phyloP scores from a whole-genome alignment of 2,888 invertebrate genomes.

The Pharmacophagus antenor region DNA sequence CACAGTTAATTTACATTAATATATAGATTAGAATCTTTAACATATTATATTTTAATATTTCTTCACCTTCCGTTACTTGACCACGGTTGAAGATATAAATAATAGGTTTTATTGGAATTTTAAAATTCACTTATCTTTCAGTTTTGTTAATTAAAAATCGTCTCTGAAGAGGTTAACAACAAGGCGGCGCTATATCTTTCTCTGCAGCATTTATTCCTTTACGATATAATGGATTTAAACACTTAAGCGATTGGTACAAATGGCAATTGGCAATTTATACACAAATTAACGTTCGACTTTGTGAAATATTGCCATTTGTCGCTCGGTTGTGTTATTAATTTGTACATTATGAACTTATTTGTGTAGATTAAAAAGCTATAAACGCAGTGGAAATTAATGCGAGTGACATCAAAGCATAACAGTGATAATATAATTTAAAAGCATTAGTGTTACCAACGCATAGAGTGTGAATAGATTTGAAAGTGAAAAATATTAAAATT shows the following conservation, averaged over 20 bases:
- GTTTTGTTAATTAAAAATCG: too few relatives aligned
- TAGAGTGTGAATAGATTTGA: not conserved
- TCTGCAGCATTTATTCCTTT: slow-evolving; percentile 9
- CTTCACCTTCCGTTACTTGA: too few relatives aligned
- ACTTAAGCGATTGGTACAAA: slow-evolving; percentile 7
- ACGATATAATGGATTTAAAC: slow-evolving; percentile 15
- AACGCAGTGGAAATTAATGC: not conserved
- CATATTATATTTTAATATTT: too few relatives aligned
- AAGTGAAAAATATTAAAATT: not conserved
- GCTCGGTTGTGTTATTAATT: not conserved
- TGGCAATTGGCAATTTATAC: slow-evolving; percentile 22
- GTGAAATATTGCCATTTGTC: slow-evolving; percentile 14
- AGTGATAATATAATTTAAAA: not conserved
- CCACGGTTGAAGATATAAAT: too few relatives aligned
- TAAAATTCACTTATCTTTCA: too few relatives aligned
- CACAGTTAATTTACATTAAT: too few relatives aligned
- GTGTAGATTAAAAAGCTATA: slow-evolving; percentile 8
- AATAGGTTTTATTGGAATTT: too few relatives aligned
- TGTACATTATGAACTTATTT: not conserved
- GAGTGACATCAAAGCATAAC: not conserved
- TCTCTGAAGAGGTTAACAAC: too few relatives aligned
- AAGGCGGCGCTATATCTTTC: not conserved
- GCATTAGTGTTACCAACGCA: not conserved
- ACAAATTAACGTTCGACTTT: slow-evolving; percentile 12
- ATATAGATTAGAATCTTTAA: too few relatives aligned